Evolutionary conservation across 2,888 invertebrate species (phyloP).

Genomic region (Branchellion lobata): DNA sequence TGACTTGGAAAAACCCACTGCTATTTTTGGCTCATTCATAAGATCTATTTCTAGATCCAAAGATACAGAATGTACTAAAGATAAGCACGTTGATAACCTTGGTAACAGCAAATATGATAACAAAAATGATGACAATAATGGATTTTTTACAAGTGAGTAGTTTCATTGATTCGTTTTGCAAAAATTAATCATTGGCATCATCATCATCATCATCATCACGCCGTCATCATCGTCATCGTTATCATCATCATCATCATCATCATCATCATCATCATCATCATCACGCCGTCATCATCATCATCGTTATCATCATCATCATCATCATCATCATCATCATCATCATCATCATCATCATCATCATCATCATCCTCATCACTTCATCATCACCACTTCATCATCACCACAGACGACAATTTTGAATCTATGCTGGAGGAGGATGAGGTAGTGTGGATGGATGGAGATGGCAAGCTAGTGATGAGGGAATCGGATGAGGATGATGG

Average conservation of each 20-base stretch:
- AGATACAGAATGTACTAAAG: background rate
- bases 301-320: too few species aligned
- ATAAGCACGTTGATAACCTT: background rate
- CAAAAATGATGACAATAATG: background rate
- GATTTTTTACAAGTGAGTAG: background rate
- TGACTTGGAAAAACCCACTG: background rate
- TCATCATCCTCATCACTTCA: too few species aligned
- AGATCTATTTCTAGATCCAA: constrained; percentile 1
- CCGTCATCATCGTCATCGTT: too few species aligned
- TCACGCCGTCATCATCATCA: too few species aligned
- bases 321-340: too few species aligned
- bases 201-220: too few species aligned
- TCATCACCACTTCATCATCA: too few species aligned
- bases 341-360: too few species aligned
- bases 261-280: too few species aligned
- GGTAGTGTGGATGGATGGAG: background rate
- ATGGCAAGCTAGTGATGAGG: background rate
- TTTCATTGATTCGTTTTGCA: background rate
- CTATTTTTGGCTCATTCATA: background rate
- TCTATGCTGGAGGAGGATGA: background rate
- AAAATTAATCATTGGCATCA: too few species aligned
- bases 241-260: too few species aligned
- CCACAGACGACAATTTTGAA: background rate
- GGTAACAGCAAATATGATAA: background rate
- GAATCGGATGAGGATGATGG: background rate